Conservation (phyloP, 1,140 invertebrate species). For the Pachyrhynchus sulphureomaculatus region DNA sequence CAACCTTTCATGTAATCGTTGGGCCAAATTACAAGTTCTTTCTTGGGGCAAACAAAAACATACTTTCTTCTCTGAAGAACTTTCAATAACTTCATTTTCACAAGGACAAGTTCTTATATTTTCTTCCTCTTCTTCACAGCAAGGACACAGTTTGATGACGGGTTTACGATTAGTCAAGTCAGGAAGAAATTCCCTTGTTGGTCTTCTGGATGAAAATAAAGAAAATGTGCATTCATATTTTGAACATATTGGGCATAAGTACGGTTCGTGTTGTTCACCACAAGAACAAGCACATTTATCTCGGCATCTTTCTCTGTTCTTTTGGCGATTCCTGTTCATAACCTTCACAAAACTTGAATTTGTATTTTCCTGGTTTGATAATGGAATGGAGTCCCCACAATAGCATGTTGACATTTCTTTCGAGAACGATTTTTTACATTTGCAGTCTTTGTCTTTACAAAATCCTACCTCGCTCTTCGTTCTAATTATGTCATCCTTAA, state of each 20-base stretch:
- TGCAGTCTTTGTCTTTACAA: constrained; percentile 11
- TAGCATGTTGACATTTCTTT: constrained; percentile 5
- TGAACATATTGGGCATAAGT: constrained; percentile 39
- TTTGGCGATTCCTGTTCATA: constrained; percentile 4
- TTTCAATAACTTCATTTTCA: constrained; percentile 6
- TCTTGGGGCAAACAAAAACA: constrained; percentile 29
- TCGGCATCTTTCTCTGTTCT: neutral
- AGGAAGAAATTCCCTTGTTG: neutral
- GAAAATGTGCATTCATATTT: constrained; percentile 44
- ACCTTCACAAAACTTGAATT: constrained; percentile 7
- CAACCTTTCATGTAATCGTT: constrained; percentile 38
- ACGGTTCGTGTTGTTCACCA: constrained; percentile 19
- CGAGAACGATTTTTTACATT: neutral
- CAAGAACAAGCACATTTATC: neutral
- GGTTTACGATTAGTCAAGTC: neutral
- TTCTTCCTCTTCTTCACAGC: constrained; percentile 15
- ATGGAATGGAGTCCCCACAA: neutral
- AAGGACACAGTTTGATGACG: constrained; percentile 8
- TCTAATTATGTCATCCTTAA: constrained; percentile 19
- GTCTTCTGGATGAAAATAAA: neutral
- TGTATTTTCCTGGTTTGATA: neutral
- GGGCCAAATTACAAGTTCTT: constrained; percentile 18
- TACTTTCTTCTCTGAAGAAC: constrained; percentile 17
- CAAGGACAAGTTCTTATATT: constrained; percentile 1
- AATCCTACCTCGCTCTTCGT: neutral